These are phyloP conservation scores for Hyperoplus lanceolatus DNA, from an alignment of 2,797 vertebrate genomes.

Conservation along the genomic window DNA sequence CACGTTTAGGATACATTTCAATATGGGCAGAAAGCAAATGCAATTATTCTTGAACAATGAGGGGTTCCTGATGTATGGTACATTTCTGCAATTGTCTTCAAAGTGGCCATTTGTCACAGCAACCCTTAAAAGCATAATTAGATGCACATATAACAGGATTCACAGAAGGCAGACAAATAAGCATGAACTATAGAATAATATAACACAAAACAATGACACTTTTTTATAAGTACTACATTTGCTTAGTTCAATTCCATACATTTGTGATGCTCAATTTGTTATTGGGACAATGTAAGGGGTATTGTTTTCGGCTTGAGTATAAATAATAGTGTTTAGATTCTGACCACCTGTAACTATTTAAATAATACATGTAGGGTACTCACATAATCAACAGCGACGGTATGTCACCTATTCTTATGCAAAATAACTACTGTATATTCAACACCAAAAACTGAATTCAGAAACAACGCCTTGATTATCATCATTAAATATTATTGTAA, in stretches of 20 bases:
- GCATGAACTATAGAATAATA: neutral
- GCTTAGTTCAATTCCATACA: slow-evolving; percentile 4
- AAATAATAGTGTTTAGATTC: neutral
- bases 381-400: neutral
- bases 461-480: too few relatives aligned
- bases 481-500: neutral
- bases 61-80: slow-evolving; percentile 8
- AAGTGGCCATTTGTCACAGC: slow-evolving; percentile 29
- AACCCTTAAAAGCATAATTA: slow-evolving; percentile 28
- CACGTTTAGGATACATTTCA: slow-evolving; percentile 12
- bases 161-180: neutral
- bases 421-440: neutral
- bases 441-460: neutral
- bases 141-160: slow-evolving; percentile 17
- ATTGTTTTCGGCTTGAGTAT: neutral
- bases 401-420: neutral
- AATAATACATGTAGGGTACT: neutral
- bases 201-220: neutral
- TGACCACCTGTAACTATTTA: neutral
- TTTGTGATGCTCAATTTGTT: neutral
- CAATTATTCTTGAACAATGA: slow-evolving; percentile 23
- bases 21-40: slow-evolving; percentile 14
- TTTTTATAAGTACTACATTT: slow-evolving; percentile 3
- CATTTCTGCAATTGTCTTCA: slow-evolving; percentile 27
- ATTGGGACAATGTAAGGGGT: neutral